Evolutionary conservation across 2,797 vertebrate genomes (phyloP).

Genomic region (Lepidocolaptes lacrymiger): DNA sequence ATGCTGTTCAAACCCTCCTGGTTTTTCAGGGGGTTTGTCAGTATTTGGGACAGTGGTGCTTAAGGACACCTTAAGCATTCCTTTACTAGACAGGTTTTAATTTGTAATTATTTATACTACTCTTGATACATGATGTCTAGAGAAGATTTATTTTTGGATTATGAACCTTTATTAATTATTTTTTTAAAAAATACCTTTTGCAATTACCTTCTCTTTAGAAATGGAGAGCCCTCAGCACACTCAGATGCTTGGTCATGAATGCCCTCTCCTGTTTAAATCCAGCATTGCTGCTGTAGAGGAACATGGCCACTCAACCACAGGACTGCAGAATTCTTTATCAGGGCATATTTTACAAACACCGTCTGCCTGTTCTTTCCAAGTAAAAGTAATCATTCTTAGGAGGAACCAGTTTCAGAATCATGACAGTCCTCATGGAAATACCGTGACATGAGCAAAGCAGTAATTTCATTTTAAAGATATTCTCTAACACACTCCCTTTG

Average conservation of each 20-base stretch:
- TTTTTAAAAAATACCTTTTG: not conserved
- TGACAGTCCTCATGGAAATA: not conserved
- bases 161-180: slow-evolving; percentile 65
- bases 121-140: slow-evolving; percentile 60
- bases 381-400: not conserved
- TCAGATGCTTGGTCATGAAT: slow-evolving; percentile 47
- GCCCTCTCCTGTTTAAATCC: slow-evolving; percentile 74
- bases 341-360: not conserved
- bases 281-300: slow-evolving; percentile 14
- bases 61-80: slow-evolving; percentile 55
- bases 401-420: not conserved
- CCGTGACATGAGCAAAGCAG: not conserved
- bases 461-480: slow-evolving; percentile 30
- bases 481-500: not conserved
- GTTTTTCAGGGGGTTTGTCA: slow-evolving; percentile 52
- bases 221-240: not conserved
- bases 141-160: slow-evolving; percentile 71
- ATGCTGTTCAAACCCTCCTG: slow-evolving; percentile 26
- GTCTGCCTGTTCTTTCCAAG: not conserved
- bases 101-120: slow-evolving; percentile 65
- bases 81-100: slow-evolving; percentile 63
- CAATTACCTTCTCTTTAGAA: not conserved
- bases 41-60: slow-evolving; percentile 43
- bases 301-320: not conserved
- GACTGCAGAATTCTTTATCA: not conserved